These are phyloP conservation scores for Astreopora myriophthalma DNA, from an alignment of 64 coral and sea anemone genomes.

Conservation along the genomic window DNA sequence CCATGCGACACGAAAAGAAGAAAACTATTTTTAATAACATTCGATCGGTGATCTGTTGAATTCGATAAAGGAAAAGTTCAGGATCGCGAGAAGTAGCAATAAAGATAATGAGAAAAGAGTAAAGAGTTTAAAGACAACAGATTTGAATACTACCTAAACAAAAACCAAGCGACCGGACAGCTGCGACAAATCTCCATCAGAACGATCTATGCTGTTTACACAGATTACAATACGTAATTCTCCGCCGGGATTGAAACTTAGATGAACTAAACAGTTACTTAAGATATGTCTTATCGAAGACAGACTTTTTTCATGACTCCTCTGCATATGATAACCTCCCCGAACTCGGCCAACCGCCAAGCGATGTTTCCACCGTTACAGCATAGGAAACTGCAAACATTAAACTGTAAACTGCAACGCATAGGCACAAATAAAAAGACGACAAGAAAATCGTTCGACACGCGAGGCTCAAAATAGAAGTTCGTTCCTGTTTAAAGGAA, in stretches of 20 bases:
- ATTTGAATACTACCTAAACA: slow-evolving; percentile 56
- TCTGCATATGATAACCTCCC: neutral
- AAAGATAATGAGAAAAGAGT: slow-evolving; percentile 1
- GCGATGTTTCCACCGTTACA: too few relatives aligned
- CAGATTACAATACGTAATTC: neutral
- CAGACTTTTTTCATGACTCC: neutral
- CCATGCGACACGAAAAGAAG: neutral
- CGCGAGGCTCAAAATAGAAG: neutral
- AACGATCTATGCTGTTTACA: neutral
- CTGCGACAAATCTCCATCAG: neutral
- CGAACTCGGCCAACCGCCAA: neutral
- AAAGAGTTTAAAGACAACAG: slow-evolving; percentile 18
- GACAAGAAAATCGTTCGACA: neutral
- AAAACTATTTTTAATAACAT: neutral
- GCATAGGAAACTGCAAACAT: neutral
- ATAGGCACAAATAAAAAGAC: neutral
- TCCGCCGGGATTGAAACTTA: neutral
- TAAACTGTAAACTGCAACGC: neutral
- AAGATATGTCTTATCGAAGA: neutral
- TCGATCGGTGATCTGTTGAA: neutral
- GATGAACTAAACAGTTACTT: neutral
- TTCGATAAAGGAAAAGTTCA: neutral
- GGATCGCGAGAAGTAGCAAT: neutral
- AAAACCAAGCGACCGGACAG: neutral
- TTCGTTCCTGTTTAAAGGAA: neutral